phyloP scores from a whole-genome alignment of 2,888 invertebrate genomes.

The Trachelus troglodyta region DNA sequence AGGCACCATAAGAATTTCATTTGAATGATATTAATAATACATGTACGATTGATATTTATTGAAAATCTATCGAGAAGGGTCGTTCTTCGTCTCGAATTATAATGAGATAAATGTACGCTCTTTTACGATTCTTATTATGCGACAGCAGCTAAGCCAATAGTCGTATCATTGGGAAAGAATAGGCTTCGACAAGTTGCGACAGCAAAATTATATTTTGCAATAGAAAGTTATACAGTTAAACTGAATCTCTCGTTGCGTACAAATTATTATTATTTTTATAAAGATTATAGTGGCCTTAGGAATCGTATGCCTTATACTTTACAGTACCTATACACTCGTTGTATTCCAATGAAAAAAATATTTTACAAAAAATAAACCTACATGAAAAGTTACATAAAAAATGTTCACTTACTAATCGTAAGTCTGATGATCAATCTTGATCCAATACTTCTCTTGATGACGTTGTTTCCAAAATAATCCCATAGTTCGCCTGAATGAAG shows the following conservation, averaged over 20 bases:
- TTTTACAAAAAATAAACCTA: not conserved
- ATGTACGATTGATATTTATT: not conserved
- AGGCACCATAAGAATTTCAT: not conserved
- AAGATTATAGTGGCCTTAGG: slow-evolving; percentile 22
- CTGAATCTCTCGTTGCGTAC: not conserved
- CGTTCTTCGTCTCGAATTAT: not conserved
- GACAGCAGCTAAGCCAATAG: not conserved
- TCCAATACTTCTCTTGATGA: slow-evolving; percentile 32
- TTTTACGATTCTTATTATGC: not conserved
- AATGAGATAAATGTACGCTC: not conserved
- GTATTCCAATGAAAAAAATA: not conserved
- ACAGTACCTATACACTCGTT: not conserved
- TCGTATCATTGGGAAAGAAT: not conserved
- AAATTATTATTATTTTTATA: slow-evolving; percentile 8
- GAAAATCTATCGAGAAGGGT: not conserved
- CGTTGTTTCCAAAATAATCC: slow-evolving; percentile 31
- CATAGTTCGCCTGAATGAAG: slow-evolving; percentile 22
- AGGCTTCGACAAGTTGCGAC: not conserved
- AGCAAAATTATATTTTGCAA: not conserved
- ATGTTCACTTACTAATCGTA: not conserved
- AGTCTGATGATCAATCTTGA: slow-evolving; percentile 24
- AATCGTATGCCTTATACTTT: slow-evolving; percentile 21
- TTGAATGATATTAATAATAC: not conserved
- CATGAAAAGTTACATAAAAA: not conserved
- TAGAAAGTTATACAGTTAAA: not conserved